Percentiles rank a stretch among this genome's conserved stretches.
Conservation (phyloP, 2,797 vertebrate genomes). For the Danio kyathit region DNA sequence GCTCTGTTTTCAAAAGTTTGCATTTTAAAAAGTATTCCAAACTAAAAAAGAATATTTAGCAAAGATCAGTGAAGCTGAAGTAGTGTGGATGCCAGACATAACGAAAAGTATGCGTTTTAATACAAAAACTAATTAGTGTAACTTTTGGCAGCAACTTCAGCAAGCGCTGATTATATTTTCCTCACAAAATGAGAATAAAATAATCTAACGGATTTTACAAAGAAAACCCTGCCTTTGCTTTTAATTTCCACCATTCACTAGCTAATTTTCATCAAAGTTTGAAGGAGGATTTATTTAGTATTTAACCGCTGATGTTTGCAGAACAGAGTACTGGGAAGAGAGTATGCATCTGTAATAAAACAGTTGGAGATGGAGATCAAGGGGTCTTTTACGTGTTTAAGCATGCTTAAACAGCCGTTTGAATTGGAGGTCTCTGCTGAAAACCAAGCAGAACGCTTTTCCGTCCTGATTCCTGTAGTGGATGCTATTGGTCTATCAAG, state of each 20-base stretch:
- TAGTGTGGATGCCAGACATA: no score
- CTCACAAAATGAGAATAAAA: not conserved
- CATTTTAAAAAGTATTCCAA: no score
- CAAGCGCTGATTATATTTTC: not conserved
- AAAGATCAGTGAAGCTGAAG: no score
- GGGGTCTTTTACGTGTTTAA: constrained; percentile 19
- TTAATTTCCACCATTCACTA: constrained; percentile 29
- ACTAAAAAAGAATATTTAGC: no score
- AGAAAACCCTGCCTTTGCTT: constrained; percentile 30
- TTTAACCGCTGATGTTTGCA: constrained; percentile 30
- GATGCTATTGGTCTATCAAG: constrained; percentile 36
- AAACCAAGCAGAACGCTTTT: constrained; percentile 38
- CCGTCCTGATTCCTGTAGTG: constrained; percentile 24
- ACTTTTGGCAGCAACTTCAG: not conserved
- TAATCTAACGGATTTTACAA: constrained; percentile 32
- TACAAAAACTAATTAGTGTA: no score
- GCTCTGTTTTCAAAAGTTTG: no score
- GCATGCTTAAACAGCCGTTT: constrained; percentile 35
- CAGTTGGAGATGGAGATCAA: constrained; percentile 33
- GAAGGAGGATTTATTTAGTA: constrained; percentile 45
- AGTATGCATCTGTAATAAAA: constrained; percentile 30
- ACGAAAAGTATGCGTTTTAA: no score
- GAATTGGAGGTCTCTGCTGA: constrained; percentile 10
- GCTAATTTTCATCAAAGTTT: constrained; percentile 50
- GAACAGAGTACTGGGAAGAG: constrained; percentile 3